These are phyloP conservation scores for Irena cyanogastra DNA, from an alignment of 2,113 vertebrate species.

Conservation along the genomic window DNA sequence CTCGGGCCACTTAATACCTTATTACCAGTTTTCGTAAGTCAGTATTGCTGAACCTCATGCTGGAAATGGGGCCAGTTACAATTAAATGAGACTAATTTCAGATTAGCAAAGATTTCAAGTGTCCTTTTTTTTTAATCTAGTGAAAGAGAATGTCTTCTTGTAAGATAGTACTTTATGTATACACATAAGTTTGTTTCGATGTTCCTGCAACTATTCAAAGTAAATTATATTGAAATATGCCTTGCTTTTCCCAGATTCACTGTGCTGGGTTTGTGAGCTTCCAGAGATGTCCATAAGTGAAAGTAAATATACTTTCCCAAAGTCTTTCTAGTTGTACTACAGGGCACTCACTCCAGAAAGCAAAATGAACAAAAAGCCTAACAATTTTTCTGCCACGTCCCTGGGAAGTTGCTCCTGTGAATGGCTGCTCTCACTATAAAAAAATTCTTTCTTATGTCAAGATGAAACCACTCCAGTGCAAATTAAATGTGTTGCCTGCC, in stretches of 20 bases:
- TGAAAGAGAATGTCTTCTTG: background rate
- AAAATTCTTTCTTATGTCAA: background rate
- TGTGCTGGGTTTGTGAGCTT: background rate
- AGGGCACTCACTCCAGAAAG: background rate
- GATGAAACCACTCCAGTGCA: background rate
- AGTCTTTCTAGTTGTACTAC: background rate
- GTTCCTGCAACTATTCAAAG: background rate
- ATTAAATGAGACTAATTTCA: background rate
- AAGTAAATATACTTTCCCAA: no score
- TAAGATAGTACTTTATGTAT: background rate
- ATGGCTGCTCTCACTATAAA: background rate
- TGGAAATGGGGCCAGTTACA: background rate
- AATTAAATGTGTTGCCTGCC: background rate
- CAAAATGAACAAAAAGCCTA: background rate
- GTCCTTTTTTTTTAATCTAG: background rate
- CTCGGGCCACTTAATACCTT: background rate
- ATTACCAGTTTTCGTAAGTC: background rate
- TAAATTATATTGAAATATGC: background rate
- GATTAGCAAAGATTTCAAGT: background rate
- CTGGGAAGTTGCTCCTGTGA: background rate
- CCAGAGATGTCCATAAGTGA: background rate
- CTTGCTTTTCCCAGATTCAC: background rate
- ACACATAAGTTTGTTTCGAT: background rate
- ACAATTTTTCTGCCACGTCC: background rate
- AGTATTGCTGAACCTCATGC: background rate